Conservation (phyloP, 2,113 vertebrate genomes). For the Pelecanoides urinatrix region DNA sequence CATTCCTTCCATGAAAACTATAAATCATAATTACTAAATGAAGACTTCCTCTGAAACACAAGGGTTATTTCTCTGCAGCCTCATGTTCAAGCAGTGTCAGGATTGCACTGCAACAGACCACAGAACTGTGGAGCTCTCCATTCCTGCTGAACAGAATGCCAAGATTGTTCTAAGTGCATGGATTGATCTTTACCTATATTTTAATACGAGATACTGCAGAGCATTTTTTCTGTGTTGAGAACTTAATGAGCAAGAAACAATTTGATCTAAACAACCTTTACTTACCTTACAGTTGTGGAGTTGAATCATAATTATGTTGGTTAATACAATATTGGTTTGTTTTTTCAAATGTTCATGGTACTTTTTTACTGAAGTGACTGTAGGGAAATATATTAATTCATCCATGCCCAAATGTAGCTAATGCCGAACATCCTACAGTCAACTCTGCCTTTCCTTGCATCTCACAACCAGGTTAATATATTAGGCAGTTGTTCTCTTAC, state of each 20-base stretch:
- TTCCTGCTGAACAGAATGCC: neutral
- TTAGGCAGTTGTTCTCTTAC: neutral
- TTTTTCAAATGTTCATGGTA: neutral
- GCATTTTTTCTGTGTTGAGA: neutral
- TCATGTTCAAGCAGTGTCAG: neutral
- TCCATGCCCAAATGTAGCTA: neutral
- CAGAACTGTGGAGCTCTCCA: neutral
- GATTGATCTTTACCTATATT: neutral
- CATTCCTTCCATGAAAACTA: neutral
- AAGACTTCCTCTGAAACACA: neutral
- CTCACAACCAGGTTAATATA: neutral
- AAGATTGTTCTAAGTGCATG: neutral
- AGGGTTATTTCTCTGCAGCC: neutral
- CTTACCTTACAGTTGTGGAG: neutral
- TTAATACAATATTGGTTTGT: neutral
- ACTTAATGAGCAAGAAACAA: neutral
- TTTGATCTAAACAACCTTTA: neutral
- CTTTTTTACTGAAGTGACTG: neutral
- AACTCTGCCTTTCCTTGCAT: neutral
- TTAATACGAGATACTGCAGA: neutral
- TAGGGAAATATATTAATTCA: neutral
- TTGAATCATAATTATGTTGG: neutral
- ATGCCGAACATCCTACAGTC: neutral
- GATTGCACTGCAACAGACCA: neutral
- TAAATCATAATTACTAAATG: neutral